Evolutionary conservation across 2,113 vertebrate genomes (phyloP).

Genomic region (Passer domesticus): DNA sequence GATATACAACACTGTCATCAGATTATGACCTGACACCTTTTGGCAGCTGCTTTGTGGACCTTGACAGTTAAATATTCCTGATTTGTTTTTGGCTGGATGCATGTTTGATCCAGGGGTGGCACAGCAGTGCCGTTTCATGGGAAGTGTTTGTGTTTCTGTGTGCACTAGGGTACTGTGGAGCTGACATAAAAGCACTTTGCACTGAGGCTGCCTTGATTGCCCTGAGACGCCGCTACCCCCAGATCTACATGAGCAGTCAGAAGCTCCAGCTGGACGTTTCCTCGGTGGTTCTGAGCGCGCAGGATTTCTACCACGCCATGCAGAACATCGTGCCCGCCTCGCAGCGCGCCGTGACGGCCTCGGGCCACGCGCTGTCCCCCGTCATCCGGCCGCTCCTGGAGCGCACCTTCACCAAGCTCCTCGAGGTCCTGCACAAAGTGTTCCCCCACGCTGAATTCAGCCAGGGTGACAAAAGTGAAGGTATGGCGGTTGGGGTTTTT

Average conservation of each 20-base stretch:
- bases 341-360: conserved; percentile 88
- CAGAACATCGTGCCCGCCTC: conserved; percentile 94
- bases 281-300: conserved; percentile 89
- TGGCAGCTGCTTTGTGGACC: not conserved
- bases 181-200: conserved; percentile 99
- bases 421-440: conserved; percentile 87
- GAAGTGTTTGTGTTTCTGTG: conserved; percentile 26
- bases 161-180: conserved; percentile 93
- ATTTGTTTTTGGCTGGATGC: not conserved
- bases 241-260: conserved; percentile 96
- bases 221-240: conserved; percentile 92
- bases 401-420: conserved; percentile 80
- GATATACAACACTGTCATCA: not conserved
- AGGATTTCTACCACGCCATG: conserved; percentile 94
- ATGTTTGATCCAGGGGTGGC: not conserved
- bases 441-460: conserved; percentile 93
- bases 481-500: conserved; percentile 54
- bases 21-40: not conserved
- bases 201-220: conserved; percentile 95
- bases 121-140: not conserved
- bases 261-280: conserved; percentile 92
- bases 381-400: conserved; percentile 88
- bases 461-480: conserved; percentile 86
- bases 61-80: not conserved
- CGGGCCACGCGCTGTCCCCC: conserved; percentile 89